These are phyloP conservation scores for Athalia circularis DNA, from an alignment of 2,888 invertebrate species.

Conservation along the genomic window DNA sequence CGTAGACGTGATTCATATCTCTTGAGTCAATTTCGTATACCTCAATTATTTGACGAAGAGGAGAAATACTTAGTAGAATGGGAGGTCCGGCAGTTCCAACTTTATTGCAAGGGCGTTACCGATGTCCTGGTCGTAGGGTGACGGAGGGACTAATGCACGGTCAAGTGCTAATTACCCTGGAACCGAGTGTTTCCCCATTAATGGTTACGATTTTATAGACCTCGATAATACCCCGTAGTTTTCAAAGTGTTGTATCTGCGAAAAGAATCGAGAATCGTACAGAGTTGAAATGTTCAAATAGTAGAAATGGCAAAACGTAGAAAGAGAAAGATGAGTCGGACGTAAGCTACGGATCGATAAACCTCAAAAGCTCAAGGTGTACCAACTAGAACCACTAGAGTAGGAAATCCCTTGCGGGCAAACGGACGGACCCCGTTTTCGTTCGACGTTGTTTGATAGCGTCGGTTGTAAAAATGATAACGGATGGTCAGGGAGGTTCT, in stretches of 20 bases:
- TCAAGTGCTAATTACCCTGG: conserved; percentile 71
- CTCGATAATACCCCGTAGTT: conserved; percentile 44
- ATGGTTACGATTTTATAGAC: conserved; percentile 68
- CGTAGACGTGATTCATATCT: neutral
- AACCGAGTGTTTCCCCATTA: conserved; percentile 63
- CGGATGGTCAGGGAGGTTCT: conserved; percentile 68
- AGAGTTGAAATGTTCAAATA: neutral
- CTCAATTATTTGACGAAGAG: conserved; percentile 61
- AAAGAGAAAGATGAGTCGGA: conserved; percentile 4
- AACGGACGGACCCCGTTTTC: conserved; percentile 56
- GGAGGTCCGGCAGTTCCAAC: conserved; percentile 64
- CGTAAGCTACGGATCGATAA: conserved; percentile 19
- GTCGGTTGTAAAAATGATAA: conserved; percentile 75
- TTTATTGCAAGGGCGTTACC: conserved; percentile 68
- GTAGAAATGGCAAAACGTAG: neutral
- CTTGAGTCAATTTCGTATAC: conserved; percentile 49
- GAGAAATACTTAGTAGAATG: conserved; percentile 14
- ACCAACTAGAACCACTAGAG: conserved; percentile 22
- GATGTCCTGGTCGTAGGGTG: conserved; percentile 46
- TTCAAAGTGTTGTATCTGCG: conserved; percentile 3
- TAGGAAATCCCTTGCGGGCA: conserved; percentile 40
- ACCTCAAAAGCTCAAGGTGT: conserved; percentile 45
- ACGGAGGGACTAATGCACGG: conserved; percentile 68
- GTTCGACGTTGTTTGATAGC: conserved; percentile 75
- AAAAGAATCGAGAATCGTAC: neutral